Evolutionary conservation across 2,797 vertebrate species (phyloP).

Genomic region (Pangasius sanitwongsei): DNA sequence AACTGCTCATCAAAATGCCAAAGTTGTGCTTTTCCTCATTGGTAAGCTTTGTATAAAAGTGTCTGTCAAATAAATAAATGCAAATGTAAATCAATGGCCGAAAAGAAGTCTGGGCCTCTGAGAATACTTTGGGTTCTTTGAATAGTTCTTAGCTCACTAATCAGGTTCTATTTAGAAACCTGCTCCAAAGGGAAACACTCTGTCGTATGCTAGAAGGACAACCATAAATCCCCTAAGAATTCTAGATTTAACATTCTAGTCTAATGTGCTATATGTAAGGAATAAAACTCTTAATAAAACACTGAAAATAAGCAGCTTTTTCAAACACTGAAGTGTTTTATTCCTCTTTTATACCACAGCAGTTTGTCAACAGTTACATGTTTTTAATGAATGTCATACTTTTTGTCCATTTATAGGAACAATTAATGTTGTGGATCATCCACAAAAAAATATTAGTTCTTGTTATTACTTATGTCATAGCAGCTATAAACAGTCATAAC

Average conservation of each 20-base stretch:
- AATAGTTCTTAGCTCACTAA: not conserved
- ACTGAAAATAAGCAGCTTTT: not conserved
- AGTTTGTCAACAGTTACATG: not conserved
- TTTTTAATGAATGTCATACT: not conserved
- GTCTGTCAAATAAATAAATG: not conserved
- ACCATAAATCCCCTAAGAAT: not conserved
- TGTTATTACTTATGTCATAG: not conserved
- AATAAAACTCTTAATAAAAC: not conserved
- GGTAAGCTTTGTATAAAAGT: not conserved
- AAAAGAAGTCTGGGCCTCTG: not conserved
- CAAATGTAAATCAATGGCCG: not conserved
- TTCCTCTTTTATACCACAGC: not conserved
- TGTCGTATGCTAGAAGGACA: not conserved
- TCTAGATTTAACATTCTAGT: too few relatives aligned
- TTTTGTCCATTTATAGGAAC: not conserved
- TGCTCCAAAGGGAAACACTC: not conserved
- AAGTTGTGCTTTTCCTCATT: not conserved
- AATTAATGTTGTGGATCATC: not conserved
- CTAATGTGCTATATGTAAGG: not conserved
- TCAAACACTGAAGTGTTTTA: not conserved
- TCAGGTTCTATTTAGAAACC: not conserved
- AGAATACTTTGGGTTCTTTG: not conserved
- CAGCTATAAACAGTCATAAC: not conserved
- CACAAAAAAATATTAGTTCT: not conserved
- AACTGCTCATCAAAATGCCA: not conserved